Percentiles rank a stretch among this genome's conserved stretches.
Conservation (phyloP, 1,140 invertebrate genomes). For the Drosophila nannoptera region DNA sequence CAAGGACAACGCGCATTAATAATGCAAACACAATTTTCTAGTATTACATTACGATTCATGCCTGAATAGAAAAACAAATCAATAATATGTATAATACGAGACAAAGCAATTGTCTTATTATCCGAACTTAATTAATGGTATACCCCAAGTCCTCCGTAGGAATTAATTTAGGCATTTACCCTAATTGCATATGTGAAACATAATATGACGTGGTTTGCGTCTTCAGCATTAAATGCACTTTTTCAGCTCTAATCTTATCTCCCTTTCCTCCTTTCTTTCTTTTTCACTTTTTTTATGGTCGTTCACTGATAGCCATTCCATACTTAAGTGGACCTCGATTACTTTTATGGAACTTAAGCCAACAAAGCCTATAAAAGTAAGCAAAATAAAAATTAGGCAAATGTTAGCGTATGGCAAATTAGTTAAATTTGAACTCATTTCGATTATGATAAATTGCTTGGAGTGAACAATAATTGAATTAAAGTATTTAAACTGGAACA, state of each 20-base stretch:
- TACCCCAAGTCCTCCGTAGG: too few species aligned
- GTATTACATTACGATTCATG: neutral
- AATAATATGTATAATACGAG: neutral
- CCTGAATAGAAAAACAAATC: constrained; percentile 5
- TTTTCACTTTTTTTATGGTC: neutral
- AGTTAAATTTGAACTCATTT: neutral
- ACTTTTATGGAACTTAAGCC: neutral
- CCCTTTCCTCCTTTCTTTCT: neutral
- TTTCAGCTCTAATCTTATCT: constrained; percentile 12
- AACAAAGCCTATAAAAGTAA: neutral
- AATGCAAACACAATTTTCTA: constrained; percentile 1
- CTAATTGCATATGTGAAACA: neutral
- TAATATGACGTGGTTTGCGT: neutral
- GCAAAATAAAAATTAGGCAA: neutral
- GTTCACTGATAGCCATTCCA: constrained; percentile 1
- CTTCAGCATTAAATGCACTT: constrained; percentile 32
- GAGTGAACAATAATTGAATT: too few species aligned
- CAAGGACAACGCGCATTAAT: constrained; percentile 7
- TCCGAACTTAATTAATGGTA: neutral
- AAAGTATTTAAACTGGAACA: too few species aligned
- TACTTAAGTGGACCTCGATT: neutral
- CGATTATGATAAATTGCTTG: neutral
- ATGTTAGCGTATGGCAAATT: neutral
- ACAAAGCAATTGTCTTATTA: constrained; percentile 12
- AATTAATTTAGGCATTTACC: too few species aligned